These are phyloP conservation scores for Strix uralensis DNA, from an alignment of 2,113 vertebrate species.

Conservation along the genomic window DNA sequence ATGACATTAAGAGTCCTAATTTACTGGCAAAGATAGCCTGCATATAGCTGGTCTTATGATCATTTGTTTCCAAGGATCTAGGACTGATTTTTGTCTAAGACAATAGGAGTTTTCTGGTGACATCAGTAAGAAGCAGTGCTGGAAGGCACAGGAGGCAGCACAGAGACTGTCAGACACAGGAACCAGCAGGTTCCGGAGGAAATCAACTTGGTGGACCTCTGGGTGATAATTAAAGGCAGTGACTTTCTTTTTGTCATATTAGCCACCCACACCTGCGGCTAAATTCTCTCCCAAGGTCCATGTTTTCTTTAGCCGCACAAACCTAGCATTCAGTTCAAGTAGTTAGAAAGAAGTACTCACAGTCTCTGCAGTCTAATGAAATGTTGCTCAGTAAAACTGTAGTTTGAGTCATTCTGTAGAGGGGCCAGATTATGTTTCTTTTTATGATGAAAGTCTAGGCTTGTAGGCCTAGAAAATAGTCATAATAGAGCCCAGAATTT, in stretches of 20 bases:
- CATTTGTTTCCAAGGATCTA: background rate
- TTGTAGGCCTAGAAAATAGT: background rate
- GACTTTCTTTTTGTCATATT: background rate
- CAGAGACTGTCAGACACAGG: background rate
- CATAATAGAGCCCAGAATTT: background rate
- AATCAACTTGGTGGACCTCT: background rate
- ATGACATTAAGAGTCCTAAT: background rate
- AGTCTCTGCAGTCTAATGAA: background rate
- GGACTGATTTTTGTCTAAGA: background rate
- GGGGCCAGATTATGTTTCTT: background rate
- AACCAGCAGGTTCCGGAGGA: background rate
- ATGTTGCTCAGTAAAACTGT: background rate
- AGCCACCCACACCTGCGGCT: background rate
- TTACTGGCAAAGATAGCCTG: background rate
- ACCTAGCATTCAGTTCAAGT: background rate
- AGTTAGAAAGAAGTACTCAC: background rate
- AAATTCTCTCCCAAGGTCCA: background rate
- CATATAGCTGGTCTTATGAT: background rate
- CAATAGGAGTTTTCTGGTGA: background rate
- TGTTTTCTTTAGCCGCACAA: background rate
- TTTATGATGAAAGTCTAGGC: background rate
- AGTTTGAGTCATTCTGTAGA: background rate
- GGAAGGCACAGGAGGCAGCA: background rate
- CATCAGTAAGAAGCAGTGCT: background rate
- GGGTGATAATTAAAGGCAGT: background rate